Base-by-base conservation (phyloP, 2,888 invertebrate genomes). In the Rutpela maculata region DNA sequence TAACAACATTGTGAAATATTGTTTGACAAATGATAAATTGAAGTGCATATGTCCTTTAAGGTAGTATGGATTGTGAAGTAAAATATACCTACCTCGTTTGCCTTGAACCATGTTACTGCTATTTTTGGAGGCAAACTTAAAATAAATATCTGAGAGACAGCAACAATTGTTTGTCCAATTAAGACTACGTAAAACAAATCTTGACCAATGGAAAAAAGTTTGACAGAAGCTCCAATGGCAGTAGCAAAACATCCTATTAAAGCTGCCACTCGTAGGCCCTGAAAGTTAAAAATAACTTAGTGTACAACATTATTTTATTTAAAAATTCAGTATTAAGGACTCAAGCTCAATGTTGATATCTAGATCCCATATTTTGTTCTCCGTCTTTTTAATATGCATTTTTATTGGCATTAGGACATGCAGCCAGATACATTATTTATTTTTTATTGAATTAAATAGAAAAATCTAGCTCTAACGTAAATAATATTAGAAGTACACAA, bases 101-200 rank as follows among this genome's bases (percentile, higher is more conserved):
- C 95, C 3, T 98, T 98, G 88, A 99, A 99, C 99, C 99, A 99
- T 55, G 98, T 96, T 0, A 99, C 98, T 0, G 99, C 98, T 82
- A 99, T 91, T 70, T 95, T 91, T 0, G 99, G 95, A 0, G 99
- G 99, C 72, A 99, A 93, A 83, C 97, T 97, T 57, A 99, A 91
- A 75, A 98, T 95, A 90, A 97, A 98, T 19, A 97, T 95, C 91
- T 98, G 98, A 31, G 98, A 95, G n/a, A 94, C 86, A 0, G 95
- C 95, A 77, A 95, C 94, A 81, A 98, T 91, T 0, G 96, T 94
- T 91, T 99, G 99, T 0, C 97, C 98, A 43, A 94, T 85, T 90
- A 99, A 95, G 72, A 96, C 94, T 62, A 98, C 91, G 92, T 94
- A 94, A 91, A 98, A 99, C 85, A 94, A 92, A 86, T 96, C 94